Evolutionary conservation across 2,113 vertebrate species (phyloP).

Genomic region (Coptodon bakossiorum): DNA sequence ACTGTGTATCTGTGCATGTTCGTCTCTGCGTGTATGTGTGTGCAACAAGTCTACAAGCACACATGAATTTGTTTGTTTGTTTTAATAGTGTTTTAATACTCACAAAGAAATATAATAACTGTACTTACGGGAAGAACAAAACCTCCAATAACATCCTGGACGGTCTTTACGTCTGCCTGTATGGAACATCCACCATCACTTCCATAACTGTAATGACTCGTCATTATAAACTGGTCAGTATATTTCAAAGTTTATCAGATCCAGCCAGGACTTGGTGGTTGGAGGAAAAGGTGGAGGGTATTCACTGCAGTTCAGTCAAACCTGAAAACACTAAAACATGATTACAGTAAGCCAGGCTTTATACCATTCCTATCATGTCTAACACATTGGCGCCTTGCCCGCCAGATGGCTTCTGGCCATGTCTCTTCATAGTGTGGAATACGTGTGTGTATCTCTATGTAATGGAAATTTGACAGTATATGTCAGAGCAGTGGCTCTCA

Average conservation of each 20-base stretch:
- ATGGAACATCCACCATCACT: background rate
- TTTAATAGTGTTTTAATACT: background rate
- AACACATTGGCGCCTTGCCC: background rate
- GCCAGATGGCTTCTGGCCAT: background rate
- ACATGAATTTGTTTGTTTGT: background rate
- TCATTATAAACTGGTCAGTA: background rate
- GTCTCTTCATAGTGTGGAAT: background rate
- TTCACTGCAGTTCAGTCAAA: background rate
- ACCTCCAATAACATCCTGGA: background rate
- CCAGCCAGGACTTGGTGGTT: background rate
- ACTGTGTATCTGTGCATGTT: background rate
- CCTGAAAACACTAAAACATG: background rate
- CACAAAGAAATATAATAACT: background rate
- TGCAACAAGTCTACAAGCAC: background rate
- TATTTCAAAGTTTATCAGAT: background rate
- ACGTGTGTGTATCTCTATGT: background rate
- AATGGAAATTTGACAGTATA: background rate
- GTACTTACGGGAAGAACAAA: background rate
- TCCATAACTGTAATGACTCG: background rate
- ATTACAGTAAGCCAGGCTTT: background rate
- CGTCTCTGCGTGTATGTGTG: fast-evolving
- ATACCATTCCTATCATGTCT: background rate
- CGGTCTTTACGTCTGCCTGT: background rate
- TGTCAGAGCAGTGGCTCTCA: background rate
- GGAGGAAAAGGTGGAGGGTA: background rate